phyloP scores from a whole-genome alignment of 2,888 invertebrate species.

The Acanthosepion lycidas region DNA sequence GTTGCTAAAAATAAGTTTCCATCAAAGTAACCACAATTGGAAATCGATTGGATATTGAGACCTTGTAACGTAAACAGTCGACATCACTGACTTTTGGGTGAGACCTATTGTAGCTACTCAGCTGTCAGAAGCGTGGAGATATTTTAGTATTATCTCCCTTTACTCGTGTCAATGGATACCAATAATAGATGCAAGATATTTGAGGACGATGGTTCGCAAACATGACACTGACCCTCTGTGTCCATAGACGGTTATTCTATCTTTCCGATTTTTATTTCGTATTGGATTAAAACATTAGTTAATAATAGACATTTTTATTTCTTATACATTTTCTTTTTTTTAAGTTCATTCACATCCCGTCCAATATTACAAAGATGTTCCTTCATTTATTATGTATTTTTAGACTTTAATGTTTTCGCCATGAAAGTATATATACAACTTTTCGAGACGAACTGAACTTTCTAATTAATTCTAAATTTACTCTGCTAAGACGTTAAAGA shows the following conservation, averaged over 20 bases:
- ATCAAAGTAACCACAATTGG: conserved; percentile 17
- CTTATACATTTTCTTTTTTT: no score
- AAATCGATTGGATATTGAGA: conserved; percentile 33
- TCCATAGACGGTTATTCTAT: neutral
- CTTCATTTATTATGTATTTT: no score
- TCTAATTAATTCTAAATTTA: no score
- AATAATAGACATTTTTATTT: no score
- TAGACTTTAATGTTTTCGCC: no score
- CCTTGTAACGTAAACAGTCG: conserved; percentile 20
- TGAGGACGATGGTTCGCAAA: neutral
- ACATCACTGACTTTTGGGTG: neutral
- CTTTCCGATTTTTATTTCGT: no score
- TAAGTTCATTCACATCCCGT: no score
- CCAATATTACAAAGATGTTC: no score
- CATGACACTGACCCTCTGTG: neutral
- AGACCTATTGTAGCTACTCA: conserved; percentile 33
- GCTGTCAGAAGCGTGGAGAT: neutral
- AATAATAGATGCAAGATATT: neutral
- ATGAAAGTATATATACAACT: no score
- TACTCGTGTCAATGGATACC: neutral
- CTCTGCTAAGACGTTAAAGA: no score
- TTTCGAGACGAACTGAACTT: no score
- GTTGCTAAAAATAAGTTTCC: neutral
- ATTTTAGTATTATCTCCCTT: neutral
- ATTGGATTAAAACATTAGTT: no score